Evolutionary conservation across 1,140 invertebrate genomes (phyloP).

Genomic region (Solenopsis invicta): DNA sequence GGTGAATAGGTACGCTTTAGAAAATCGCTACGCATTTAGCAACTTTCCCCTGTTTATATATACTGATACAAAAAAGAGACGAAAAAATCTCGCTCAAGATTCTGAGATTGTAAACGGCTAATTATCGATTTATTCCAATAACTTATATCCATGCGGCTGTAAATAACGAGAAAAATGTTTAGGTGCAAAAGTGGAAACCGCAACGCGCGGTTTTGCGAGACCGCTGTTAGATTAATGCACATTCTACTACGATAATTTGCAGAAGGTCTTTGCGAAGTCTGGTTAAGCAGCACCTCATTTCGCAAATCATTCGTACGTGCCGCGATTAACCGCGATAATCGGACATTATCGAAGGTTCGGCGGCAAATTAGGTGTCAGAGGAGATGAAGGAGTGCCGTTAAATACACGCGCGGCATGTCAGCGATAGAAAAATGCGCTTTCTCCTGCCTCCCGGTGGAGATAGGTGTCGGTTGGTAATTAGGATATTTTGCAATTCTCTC

Average conservation of each 20-base stretch:
- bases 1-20: too few species aligned
- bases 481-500: conserved; percentile 49
- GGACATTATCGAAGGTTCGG: conserved; percentile 56
- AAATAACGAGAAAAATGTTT: conserved; percentile 21
- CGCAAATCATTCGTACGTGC: conserved; percentile 31
- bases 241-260: conserved; percentile 32
- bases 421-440: conserved; percentile 44
- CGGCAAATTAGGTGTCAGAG: conserved; percentile 58
- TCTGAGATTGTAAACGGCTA: neutral
- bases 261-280: neutral
- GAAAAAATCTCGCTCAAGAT: neutral
- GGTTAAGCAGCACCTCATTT: conserved; percentile 33
- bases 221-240: conserved; percentile 21
- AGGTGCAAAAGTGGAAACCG: neutral
- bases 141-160: neutral
- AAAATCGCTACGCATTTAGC: too few species aligned
- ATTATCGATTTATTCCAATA: conserved; percentile 4
- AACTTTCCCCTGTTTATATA: neutral
- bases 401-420: neutral
- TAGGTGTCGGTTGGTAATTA: conserved; percentile 20
- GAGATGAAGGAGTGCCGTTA: conserved; percentile 58
- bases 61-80: neutral
- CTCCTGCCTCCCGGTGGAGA: neutral
- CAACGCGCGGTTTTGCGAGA: conserved; percentile 28
- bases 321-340: conserved; percentile 56